Evolutionary conservation across 2,888 invertebrate genomes (phyloP).

Genomic region (Tipula vernalis): DNA sequence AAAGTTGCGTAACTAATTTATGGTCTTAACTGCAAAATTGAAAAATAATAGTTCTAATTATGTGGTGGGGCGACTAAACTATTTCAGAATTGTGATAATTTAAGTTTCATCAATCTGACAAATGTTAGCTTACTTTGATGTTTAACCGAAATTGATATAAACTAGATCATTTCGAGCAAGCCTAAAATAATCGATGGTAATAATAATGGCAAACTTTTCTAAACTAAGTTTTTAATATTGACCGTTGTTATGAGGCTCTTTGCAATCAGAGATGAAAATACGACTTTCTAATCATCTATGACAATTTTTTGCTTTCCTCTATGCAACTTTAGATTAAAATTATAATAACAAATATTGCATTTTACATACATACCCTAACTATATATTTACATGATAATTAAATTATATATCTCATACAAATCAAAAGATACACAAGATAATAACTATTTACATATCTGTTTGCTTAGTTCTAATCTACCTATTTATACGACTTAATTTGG

Average conservation of each 20-base stretch:
- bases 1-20: not conserved
- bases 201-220: too few relatives aligned
- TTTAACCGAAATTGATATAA: too few relatives aligned
- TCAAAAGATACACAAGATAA: not conserved
- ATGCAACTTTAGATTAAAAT: not conserved
- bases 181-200: too few relatives aligned
- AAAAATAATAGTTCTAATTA: not conserved
- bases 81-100: too few relatives aligned
- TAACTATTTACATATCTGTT: not conserved
- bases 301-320: not conserved
- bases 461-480: not conserved
- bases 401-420: not conserved
- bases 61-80: too few relatives aligned
- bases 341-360: not conserved
- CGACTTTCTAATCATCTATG: not conserved
- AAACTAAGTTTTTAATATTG: too few relatives aligned
- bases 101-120: too few relatives aligned
- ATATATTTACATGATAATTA: not conserved
- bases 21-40: not conserved
- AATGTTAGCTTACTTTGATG: too few relatives aligned
- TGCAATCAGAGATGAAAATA: too few relatives aligned
- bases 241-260: too few relatives aligned
- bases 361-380: not conserved
- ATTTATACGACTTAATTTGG: not conserved
- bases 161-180: too few relatives aligned